Evolutionary conservation across 2,888 invertebrate genomes (phyloP).

Genomic region (Melieria picta): DNA sequence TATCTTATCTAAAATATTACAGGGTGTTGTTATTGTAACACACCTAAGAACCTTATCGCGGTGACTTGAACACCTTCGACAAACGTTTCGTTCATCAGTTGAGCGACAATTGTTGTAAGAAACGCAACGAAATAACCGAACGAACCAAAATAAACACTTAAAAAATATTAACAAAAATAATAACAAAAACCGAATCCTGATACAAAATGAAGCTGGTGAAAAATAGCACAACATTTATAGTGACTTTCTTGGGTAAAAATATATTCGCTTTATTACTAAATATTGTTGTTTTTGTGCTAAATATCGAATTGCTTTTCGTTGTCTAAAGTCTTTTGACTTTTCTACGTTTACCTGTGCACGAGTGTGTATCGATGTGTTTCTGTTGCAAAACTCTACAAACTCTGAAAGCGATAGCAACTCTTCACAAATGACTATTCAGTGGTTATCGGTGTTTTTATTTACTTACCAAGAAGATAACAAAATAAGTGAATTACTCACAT

Average conservation of each 20-base stretch:
- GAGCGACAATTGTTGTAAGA: too few relatives aligned
- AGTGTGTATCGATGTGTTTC: not conserved
- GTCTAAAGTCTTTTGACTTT: constrained; percentile 2
- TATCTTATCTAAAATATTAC: too few relatives aligned
- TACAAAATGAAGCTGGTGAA: constrained; percentile 55
- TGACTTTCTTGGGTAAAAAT: constrained; percentile 57
- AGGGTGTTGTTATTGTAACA: too few relatives aligned
- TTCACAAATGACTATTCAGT: not conserved
- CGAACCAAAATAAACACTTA: constrained; percentile 10
- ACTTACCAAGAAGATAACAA: constrained; percentile 21
- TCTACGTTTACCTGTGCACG: constrained; percentile 4
- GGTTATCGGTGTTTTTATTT: not conserved
- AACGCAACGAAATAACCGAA: too few relatives aligned
- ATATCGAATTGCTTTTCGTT: not conserved
- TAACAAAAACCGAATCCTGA: not conserved
- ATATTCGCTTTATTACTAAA: not conserved
- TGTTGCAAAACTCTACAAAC: not conserved
- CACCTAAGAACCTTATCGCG: too few relatives aligned
- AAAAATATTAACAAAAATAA: constrained; percentile 4
- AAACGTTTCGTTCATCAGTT: too few relatives aligned
- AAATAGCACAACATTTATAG: constrained; percentile 54
- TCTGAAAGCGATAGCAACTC: not conserved
- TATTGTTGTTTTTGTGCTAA: not conserved
- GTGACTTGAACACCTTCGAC: too few relatives aligned
- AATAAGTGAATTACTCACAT: constrained; percentile 38